A percentile compares a stretch with the other conserved stretches of the same genome.
Evolutionary conservation across 2,888 invertebrate genomes (phyloP).

Genomic region (Thera obeliscata): DNA sequence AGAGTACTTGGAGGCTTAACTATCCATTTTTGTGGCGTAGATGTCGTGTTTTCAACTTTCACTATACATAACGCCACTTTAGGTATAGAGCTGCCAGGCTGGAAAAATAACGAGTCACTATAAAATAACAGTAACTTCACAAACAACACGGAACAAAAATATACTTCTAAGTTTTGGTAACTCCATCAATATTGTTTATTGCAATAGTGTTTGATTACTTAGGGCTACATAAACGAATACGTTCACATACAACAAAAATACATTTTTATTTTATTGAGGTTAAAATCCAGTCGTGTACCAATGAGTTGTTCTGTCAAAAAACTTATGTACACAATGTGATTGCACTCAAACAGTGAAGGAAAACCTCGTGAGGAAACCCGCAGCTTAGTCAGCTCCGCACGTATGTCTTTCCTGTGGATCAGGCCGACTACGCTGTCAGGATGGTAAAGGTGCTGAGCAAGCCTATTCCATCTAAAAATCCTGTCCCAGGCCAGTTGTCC

Average conservation of each 20-base stretch:
- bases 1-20: constrained; percentile 90
- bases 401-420: no score
- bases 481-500: no score
- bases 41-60: constrained; percentile 87
- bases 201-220: constrained; percentile 23
- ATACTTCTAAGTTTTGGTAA: constrained; percentile 20
- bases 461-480: no score
- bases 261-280: no score
- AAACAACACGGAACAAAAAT: constrained; percentile 23
- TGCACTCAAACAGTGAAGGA: no score
- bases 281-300: constrained; percentile 1
- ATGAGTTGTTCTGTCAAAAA: constrained; percentile 15
- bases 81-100: constrained; percentile 95
- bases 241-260: no score
- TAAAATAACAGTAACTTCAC: constrained; percentile 14
- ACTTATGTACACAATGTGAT: not conserved
- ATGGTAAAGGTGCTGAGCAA: no score
- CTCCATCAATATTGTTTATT: constrained; percentile 27
- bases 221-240: constrained; percentile 10
- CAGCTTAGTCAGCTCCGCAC: no score
- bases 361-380: no score
- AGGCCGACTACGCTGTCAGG: no score
- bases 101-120: constrained; percentile 46
- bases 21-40: constrained; percentile 86
- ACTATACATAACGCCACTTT: constrained; percentile 92